Percentiles rank a stretch among this genome's conserved stretches.
These are phyloP conservation scores for Schmidtea mediterranea DNA, from an alignment of 1,140 invertebrate species.

Conservation along the genomic window DNA sequence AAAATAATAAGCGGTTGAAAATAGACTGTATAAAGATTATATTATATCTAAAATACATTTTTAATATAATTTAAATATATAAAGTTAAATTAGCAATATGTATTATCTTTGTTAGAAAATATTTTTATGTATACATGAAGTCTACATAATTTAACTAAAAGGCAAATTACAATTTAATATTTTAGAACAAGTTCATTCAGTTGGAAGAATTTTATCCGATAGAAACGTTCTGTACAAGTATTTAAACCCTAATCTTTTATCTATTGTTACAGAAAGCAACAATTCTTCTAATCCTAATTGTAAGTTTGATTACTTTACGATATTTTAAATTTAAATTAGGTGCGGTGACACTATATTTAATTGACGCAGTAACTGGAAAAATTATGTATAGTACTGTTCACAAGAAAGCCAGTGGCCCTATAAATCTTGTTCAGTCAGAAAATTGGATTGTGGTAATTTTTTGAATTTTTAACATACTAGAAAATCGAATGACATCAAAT, in stretches of 20 bases:
- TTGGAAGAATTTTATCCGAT: slow-evolving; percentile 71
- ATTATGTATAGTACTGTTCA: slow-evolving; percentile 35
- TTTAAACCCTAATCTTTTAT: slow-evolving; percentile 79
- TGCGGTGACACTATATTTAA: slow-evolving; percentile 47
- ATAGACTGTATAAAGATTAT: too few relatives aligned
- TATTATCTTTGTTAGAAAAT: too few relatives aligned
- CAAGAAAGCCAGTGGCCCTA: slow-evolving; percentile 46
- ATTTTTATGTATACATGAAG: too few relatives aligned
- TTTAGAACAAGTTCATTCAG: slow-evolving; percentile 64
- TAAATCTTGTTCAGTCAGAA: slow-evolving; percentile 73
- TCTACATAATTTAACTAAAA: too few relatives aligned
- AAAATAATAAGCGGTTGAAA: too few relatives aligned
- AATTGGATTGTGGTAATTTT: slow-evolving; percentile 56
- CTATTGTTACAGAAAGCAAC: slow-evolving; percentile 47
- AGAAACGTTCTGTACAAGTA: slow-evolving; percentile 92
- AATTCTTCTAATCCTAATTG: slow-evolving; percentile 39
- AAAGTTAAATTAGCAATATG: too few relatives aligned
- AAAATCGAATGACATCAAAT: too few relatives aligned
- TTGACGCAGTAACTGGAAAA: slow-evolving; percentile 61
- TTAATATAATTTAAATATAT: too few relatives aligned
- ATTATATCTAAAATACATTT: too few relatives aligned
- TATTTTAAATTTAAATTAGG: slow-evolving; percentile 26
- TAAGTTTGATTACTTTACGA: neutral
- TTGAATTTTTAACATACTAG: neutral
- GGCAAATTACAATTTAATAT: neutral